These are phyloP conservation scores for Coracias cyanogaster DNA, from an alignment of 2,797 vertebrate species.

Conservation along the genomic window DNA sequence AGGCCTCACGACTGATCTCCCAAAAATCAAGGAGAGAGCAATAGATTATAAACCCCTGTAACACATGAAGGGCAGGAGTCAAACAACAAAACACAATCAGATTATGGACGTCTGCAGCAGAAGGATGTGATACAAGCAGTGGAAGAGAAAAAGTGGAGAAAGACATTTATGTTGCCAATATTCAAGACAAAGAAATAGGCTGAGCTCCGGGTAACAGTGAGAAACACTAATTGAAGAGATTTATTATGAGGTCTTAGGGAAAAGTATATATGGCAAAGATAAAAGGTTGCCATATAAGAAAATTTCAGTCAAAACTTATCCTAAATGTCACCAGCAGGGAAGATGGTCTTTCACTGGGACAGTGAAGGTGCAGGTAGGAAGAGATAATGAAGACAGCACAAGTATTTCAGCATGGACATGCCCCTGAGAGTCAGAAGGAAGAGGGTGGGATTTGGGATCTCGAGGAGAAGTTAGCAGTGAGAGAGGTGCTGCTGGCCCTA, in stretches of 20 bases:
- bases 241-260: not conserved
- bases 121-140: not conserved
- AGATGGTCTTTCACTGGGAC: not conserved
- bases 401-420: not conserved
- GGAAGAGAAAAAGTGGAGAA: not conserved
- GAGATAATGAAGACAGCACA: not conserved
- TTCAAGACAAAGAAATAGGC: not conserved
- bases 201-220: not conserved
- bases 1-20: not conserved
- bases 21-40: not conserved
- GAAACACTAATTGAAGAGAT: not conserved
- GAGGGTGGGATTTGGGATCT: not conserved
- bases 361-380: not conserved
- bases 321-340: not conserved
- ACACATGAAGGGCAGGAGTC: not conserved
- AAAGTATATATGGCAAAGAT: not conserved
- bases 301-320: not conserved
- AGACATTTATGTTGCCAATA: not conserved
- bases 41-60: not conserved
- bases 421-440: not conserved
- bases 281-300: not conserved
- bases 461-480: not conserved
- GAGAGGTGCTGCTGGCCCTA: not conserved
- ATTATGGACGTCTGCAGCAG: not conserved
- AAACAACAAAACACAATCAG: not conserved